Percentiles rank a stretch among this genome's conserved stretches.
These are phyloP conservation scores for Rhopalosiphum nymphaeae DNA, from an alignment of 2,888 invertebrate species.

Conservation along the genomic window DNA sequence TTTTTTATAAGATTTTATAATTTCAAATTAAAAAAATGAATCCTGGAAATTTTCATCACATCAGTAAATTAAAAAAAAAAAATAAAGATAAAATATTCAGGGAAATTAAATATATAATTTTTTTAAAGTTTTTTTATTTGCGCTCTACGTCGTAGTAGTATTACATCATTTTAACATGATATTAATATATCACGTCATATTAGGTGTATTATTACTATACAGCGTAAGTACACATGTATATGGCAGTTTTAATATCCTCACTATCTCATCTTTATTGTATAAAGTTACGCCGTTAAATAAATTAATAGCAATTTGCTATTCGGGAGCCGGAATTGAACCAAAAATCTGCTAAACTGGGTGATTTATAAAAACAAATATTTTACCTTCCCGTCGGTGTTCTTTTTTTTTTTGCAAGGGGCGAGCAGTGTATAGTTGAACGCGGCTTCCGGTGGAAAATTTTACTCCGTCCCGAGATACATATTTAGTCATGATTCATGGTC, in stretches of 20 bases:
- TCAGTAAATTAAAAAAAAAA: not conserved
- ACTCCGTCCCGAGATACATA: slow-evolving; percentile 6
- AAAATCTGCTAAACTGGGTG: slow-evolving; percentile 53
- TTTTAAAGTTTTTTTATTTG: not conserved
- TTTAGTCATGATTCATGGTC: slow-evolving; percentile 30
- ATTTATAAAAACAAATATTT: slow-evolving; percentile 60
- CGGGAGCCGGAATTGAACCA: slow-evolving; percentile 51
- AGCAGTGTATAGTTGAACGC: not conserved
- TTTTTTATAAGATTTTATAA: not conserved
- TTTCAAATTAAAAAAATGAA: not conserved
- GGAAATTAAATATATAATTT: not conserved
- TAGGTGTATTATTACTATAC: not conserved
- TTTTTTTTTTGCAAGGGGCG: not conserved
- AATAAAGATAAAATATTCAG: not conserved
- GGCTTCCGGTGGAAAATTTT: slow-evolving; percentile 38
- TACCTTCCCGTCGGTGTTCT: not conserved
- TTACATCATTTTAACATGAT: slow-evolving; percentile 1
- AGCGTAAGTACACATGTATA: slow-evolving; percentile 16
- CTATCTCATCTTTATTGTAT: slow-evolving; percentile 60
- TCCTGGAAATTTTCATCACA: not conserved
- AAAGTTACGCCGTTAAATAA: slow-evolving; percentile 61
- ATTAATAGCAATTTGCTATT: slow-evolving; percentile 57
- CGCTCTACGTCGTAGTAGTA: not conserved
- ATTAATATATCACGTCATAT: slow-evolving; percentile 18
- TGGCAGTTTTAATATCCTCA: slow-evolving; percentile 56